Evolutionary conservation across 2,888 invertebrate genomes (phyloP).

Genomic region (Xestia xanthographa): DNA sequence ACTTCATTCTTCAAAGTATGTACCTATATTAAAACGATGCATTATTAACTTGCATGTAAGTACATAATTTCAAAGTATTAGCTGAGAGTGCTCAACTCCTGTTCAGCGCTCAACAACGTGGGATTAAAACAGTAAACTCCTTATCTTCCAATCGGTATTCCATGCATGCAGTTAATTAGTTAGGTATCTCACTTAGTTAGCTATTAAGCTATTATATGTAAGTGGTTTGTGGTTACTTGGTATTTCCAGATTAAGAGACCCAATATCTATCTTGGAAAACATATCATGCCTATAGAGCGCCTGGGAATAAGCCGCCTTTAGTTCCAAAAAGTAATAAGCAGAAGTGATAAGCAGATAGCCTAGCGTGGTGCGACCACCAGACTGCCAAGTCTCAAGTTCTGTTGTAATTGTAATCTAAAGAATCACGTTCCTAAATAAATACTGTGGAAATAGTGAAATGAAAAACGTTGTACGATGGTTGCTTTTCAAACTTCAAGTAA

Average conservation of each 20-base stretch:
- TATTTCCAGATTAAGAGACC: neutral
- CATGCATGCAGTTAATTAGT: constrained; percentile 20
- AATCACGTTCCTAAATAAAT: too few relatives aligned
- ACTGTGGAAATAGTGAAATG: too few relatives aligned
- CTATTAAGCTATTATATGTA: neutral
- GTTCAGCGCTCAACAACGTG: neutral
- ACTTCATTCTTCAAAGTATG: neutral
- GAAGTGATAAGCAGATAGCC: too few relatives aligned
- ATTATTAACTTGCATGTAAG: constrained; percentile 1
- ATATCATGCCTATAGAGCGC: too few relatives aligned
- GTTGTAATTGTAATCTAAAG: too few relatives aligned
- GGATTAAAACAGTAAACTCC: constrained; percentile 7
- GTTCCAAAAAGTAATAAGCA: neutral
- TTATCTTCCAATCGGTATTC: neutral
- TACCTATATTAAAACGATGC: neutral
- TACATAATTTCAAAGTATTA: constrained; percentile 6
- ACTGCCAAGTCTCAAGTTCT: too few relatives aligned
- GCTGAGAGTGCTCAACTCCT: neutral
- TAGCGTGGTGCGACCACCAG: too few relatives aligned
- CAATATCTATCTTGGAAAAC: neutral
- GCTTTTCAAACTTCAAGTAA: too few relatives aligned
- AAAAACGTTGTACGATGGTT: too few relatives aligned
- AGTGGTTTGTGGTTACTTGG: neutral
- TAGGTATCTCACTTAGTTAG: constrained; percentile 7
- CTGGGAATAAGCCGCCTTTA: too few relatives aligned